Percentiles rank a stretch among this genome's conserved stretches.
These are phyloP conservation scores for Oceanodroma tethys DNA, from an alignment of 2,113 vertebrate species.

Conservation along the genomic window DNA sequence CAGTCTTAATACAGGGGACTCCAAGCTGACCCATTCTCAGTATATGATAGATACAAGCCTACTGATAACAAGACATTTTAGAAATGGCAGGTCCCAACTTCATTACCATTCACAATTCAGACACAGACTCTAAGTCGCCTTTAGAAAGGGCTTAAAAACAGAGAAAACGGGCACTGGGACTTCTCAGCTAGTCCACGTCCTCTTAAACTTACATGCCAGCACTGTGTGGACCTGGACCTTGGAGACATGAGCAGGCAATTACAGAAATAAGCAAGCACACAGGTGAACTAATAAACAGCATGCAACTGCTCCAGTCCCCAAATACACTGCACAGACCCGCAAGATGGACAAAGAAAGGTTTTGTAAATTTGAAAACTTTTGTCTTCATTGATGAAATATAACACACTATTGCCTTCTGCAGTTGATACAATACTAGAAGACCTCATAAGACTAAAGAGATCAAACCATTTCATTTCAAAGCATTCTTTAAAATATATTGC, in stretches of 20 bases:
- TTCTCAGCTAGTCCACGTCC: not conserved
- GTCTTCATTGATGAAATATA: not conserved
- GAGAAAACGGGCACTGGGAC: not conserved
- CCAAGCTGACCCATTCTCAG: not conserved
- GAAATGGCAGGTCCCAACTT: not conserved
- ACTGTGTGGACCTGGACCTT: not conserved
- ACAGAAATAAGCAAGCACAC: not conserved
- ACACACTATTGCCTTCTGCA: not conserved
- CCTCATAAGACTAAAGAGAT: not conserved
- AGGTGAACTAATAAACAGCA: not conserved
- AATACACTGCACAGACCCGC: not conserved
- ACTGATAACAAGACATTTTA: not conserved
- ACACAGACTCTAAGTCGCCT: not conserved
- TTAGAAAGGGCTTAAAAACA: not conserved
- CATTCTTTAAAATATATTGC: slow-evolving; percentile 19
- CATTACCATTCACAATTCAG: not conserved
- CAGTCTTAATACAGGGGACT: not conserved
- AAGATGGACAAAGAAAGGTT: rapidly evolving
- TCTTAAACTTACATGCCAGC: not conserved
- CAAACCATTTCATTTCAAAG: slow-evolving; percentile 40
- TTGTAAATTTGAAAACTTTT: not conserved
- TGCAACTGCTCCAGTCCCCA: not conserved
- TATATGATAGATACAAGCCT: not conserved
- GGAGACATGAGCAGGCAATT: not conserved
- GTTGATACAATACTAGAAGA: not conserved